Evolutionary conservation across 2,113 vertebrate species (phyloP).

Genomic region (Brachyistius frenatus): DNA sequence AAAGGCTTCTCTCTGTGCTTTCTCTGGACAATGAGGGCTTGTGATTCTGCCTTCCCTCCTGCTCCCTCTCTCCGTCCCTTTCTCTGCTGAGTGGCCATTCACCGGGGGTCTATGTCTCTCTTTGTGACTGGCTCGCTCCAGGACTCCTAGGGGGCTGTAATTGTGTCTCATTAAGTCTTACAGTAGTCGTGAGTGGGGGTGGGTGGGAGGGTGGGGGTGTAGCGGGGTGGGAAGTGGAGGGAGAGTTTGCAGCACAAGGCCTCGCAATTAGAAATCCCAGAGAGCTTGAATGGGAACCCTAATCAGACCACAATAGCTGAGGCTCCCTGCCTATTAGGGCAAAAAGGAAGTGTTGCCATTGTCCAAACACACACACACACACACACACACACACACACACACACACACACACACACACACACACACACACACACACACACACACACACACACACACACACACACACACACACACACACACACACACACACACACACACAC

Average conservation of each 20-base stretch:
- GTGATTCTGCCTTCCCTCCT: conserved; percentile 64
- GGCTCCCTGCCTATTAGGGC: conserved; percentile 90
- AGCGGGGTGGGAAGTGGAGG: conserved; percentile 78
- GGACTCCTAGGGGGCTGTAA: conserved; percentile 90
- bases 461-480: conserved; percentile 27
- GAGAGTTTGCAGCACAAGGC: conserved; percentile 85
- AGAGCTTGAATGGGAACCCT: conserved; percentile 91
- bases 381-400: conserved; percentile 22
- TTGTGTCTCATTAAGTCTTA: conserved; percentile 97
- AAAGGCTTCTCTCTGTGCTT: conserved; percentile 70
- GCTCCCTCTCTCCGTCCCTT: conserved; percentile 61
- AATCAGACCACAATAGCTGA: conserved; percentile 92
- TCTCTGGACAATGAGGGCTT: conserved; percentile 83
- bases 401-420: conserved; percentile 33
- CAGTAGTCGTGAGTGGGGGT: conserved; percentile 81
- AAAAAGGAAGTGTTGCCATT: conserved; percentile 91
- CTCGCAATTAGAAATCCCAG: conserved; percentile 91
- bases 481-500: conserved; percentile 30
- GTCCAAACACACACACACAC: conserved; percentile 73
- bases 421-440: conserved; percentile 17
- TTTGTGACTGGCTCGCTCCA: conserved; percentile 80
- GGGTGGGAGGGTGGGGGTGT: conserved; percentile 25
- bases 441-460: conserved; percentile 52
- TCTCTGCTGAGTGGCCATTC: conserved; percentile 77
- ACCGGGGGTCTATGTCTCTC: conserved; percentile 57